Evolutionary conservation across 2,888 invertebrate genomes (phyloP), one percentile per base, ranked within the genome.

Genomic region (Physocephala rufipes): DNA sequence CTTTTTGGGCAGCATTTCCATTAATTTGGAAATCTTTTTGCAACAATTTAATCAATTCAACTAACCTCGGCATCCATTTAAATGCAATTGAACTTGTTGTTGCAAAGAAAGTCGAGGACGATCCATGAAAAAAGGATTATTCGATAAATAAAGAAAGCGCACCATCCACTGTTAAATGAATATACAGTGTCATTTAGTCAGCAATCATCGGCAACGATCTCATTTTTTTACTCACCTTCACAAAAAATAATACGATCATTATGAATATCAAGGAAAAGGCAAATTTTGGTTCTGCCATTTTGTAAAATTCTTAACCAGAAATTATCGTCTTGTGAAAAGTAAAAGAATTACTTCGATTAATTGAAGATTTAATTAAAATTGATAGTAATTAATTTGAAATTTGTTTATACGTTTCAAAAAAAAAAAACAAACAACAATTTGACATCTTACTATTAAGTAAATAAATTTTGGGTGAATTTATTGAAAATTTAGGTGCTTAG

Each of bases 81-180:
- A 5, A 26, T 58, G 58, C 24, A 24, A 26, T 47, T 24, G 58
- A 12, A 63, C 13, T 47, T 43, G 62, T 43, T 62, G 62, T 21
- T 62, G 62, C 36, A 62, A 21, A 21, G 45, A 3, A 45, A 63
- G n/a, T 24, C 47, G 63, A 5, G 45, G 63, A 19, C 47, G 47
- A 13, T 36, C 43, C 21, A 47, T 21, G 63, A 47, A 21, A 26
- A 21, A 63, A 9, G 19, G 21, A n/a, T 62, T 47, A 24, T 63
- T 13, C 21, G 63, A 24, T 24, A 63, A 63, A 21, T 47, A 47
- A 45, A 63, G 24, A 7, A 63, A 24, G 47, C 28, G 63, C 16
- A 63, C 24, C 45, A 47, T 47, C 45, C 45, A 63, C 63, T 63
- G 63, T 63, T 47, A 16, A 45, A 16, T n/a, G 5, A 63, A 21